Base-by-base conservation (phyloP, 2,888 invertebrate genomes). In the Philopedon plagiatum region DNA sequence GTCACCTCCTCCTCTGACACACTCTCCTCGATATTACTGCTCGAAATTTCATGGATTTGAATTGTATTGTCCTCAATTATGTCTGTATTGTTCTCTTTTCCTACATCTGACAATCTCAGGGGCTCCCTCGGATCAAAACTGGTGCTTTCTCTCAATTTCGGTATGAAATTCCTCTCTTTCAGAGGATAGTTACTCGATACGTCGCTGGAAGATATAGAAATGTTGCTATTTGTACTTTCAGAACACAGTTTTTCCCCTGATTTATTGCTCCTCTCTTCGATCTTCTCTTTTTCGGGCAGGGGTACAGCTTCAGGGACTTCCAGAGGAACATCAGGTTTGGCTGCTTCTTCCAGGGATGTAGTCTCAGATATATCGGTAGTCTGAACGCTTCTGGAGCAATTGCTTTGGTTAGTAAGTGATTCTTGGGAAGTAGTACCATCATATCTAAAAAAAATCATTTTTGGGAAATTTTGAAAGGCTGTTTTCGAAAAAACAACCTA, bases 1-100 rank as follows among this genome's bases (percentile, higher is more conserved):
- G 8, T 13, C 1, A 8, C 8, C 1, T 72, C 69, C 0, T 64
- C 65, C 21, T 68, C 71, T 9, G n/a, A 9, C 3, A 26, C 5
- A 11, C 37, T 64, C 23, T 74, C 86, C n/a, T 87, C 87, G 7
- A 88, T 87, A 46, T 89, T 89, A 78, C 90, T 90, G 0, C 91
- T 91, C 0, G 91, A 91, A 15, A 91, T 89, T 82, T 91, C 91
- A 82, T 91, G 89, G 75, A 91, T 91, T 84, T 91, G 91, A 46
- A 91, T 90, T 51, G 87, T 82, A 71, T 83, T 85, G 75, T 87
- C 87, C 73, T 78, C 76, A 8, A 64, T 29, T 19, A 73, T 66
- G 1, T 69, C 58, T 9, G 68, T 78, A 34, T 74, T 75, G 32
- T 81, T 79, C 56, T 81, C 80, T 67, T 80, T 80, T n/a, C 46